Evolutionary conservation across 2,888 invertebrate species (phyloP).

Genomic region (Xestoiulus laeticollis): DNA sequence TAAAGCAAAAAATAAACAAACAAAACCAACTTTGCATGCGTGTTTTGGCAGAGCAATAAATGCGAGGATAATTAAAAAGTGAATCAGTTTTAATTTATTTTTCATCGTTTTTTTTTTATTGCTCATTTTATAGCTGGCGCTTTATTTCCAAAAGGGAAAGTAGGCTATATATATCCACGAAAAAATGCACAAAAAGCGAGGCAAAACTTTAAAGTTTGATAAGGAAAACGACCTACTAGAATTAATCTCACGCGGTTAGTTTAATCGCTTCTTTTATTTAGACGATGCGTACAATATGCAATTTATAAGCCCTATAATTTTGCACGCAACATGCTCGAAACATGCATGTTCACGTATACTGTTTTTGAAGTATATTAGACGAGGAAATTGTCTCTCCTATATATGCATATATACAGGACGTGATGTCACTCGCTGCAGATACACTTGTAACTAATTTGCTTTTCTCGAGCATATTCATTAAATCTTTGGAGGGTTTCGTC

Average conservation of each 20-base stretch:
- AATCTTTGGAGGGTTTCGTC: slow-evolving; percentile 10
- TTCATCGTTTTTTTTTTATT: not conserved
- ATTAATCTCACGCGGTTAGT: slow-evolving; percentile 19
- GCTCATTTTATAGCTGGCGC: too few species aligned
- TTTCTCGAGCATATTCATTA: not conserved
- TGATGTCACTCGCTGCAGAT: not conserved
- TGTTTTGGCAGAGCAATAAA: not conserved
- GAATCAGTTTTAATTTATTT: not conserved
- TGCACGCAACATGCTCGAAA: not conserved
- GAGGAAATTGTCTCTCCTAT: slow-evolving; percentile 7
- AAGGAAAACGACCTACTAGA: not conserved
- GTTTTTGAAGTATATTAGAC: slow-evolving; percentile 1
- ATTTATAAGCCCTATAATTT: not conserved
- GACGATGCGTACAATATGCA: not conserved
- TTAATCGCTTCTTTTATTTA: slow-evolving; percentile 19
- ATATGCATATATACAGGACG: not conserved
- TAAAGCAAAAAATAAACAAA: not conserved
- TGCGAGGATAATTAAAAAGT: not conserved
- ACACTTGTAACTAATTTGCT: slow-evolving; percentile 12
- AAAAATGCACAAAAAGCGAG: not conserved
- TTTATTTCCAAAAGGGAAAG: slow-evolving; percentile 15
- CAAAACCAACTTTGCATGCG: not conserved
- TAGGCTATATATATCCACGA: not conserved
- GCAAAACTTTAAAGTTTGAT: not conserved
- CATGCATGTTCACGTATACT: not conserved